phyloP scores from a whole-genome alignment of 2,113 vertebrate species.

The Romanogobio albipinnatus region DNA sequence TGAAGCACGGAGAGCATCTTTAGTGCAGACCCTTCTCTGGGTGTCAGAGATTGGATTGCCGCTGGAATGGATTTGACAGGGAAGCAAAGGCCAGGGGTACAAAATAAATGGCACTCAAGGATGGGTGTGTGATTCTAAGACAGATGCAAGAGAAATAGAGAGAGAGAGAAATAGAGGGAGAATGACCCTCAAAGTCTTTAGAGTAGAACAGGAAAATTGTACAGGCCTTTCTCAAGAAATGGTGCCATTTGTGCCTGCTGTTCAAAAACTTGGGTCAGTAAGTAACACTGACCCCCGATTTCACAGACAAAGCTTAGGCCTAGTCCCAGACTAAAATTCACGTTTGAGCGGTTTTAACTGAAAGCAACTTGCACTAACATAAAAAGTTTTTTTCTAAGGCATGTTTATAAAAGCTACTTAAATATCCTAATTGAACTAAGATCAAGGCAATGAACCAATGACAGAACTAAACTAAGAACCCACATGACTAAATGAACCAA shows the following conservation, averaged over 20 bases:
- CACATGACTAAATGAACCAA: too few relatives aligned
- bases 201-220: slow-evolving; percentile 33
- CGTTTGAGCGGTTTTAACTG: too few relatives aligned
- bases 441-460: too few relatives aligned
- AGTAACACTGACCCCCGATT: background rate
- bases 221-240: background rate
- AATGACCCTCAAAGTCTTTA: slow-evolving; percentile 51
- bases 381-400: too few relatives aligned
- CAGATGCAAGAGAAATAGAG: slow-evolving; percentile 36
- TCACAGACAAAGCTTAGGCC: too few relatives aligned
- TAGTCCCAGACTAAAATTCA: too few relatives aligned
- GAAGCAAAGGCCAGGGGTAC: slow-evolving; percentile 53
- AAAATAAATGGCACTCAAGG: slow-evolving; percentile 55
- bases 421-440: too few relatives aligned
- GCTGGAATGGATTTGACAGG: slow-evolving; percentile 57
- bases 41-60: slow-evolving; percentile 30
- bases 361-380: too few relatives aligned
- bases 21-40: slow-evolving; percentile 22
- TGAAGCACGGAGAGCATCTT: slow-evolving; percentile 9
- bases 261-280: background rate
- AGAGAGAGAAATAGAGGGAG: slow-evolving; percentile 50
- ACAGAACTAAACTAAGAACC: too few relatives aligned
- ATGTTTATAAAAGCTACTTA: too few relatives aligned
- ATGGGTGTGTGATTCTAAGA: slow-evolving; percentile 36
- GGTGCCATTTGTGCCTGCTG: background rate